A percentile compares a stretch with the other conserved stretches of the same genome.
Evolutionary conservation across 2,113 vertebrate species (phyloP).

Genomic region (Platichthys flesus): DNA sequence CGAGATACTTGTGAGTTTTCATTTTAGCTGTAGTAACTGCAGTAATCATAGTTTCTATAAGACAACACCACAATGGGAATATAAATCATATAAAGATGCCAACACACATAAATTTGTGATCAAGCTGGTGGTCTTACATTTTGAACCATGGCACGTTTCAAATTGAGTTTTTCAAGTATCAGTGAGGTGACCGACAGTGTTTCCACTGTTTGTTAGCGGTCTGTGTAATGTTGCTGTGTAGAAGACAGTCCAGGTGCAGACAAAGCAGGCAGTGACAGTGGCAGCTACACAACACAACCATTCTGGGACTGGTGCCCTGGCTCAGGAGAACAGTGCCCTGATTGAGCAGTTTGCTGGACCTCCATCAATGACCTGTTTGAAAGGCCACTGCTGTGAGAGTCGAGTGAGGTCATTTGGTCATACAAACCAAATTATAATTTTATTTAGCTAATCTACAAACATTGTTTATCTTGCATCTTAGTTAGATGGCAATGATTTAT

Average conservation of each 20-base stretch:
- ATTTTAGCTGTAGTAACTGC: neutral
- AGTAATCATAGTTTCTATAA: neutral
- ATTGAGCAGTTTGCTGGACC: conserved; percentile 41
- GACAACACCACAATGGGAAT: too few species aligned
- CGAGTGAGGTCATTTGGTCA: conserved; percentile 18
- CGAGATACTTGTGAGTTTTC: too few species aligned
- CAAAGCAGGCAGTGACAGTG: conserved; percentile 62
- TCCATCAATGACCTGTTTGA: conserved; percentile 65
- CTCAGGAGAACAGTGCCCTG: conserved; percentile 58
- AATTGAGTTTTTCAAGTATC: neutral
- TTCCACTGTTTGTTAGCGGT: neutral
- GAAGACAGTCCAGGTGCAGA: conserved; percentile 65
- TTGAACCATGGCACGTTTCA: neutral
- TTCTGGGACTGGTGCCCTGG: conserved; percentile 59
- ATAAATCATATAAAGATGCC: neutral
- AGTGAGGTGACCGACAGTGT: conserved; percentile 5
- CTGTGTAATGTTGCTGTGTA: conserved; percentile 12
- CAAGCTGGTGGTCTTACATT: neutral
- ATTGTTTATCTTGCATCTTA: neutral
- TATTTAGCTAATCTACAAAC: conserved; percentile 13
- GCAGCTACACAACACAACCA: conserved; percentile 38
- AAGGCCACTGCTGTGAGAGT: conserved; percentile 18
- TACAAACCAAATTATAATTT: conserved; percentile 19
- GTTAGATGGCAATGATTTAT: neutral
- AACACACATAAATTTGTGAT: neutral